These are phyloP conservation scores for Neolamprologus modestus DNA, from an alignment of 2,113 vertebrate species.

Conservation along the genomic window DNA sequence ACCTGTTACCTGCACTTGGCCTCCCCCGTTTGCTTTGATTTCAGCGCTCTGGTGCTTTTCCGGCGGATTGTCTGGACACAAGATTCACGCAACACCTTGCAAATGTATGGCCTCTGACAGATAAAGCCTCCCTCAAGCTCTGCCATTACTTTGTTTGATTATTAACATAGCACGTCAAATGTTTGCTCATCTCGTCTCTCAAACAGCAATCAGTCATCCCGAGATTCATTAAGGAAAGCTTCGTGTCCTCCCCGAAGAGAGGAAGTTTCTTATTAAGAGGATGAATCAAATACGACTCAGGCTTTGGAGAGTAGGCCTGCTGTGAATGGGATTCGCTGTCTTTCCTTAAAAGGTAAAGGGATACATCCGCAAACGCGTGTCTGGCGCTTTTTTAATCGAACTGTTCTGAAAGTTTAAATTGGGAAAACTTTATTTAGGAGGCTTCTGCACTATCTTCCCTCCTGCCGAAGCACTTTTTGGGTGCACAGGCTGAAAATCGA, in stretches of 20 bases:
- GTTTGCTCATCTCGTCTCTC: conserved; percentile 49
- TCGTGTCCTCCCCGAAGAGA: conserved; percentile 41
- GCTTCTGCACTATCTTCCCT: background rate
- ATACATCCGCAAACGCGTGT: conserved; percentile 9
- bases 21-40: background rate
- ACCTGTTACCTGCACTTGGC: conserved; percentile 26
- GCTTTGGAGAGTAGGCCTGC: conserved; percentile 20
- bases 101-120: background rate
- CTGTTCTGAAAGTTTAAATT: conserved; percentile 25
- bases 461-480: background rate
- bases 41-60: background rate
- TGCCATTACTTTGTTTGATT: conserved; percentile 36
- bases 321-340: conserved; percentile 19
- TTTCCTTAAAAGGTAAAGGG: conserved; percentile 37
- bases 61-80: background rate
- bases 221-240: conserved; percentile 57
- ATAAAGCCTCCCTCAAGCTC: conserved; percentile 13
- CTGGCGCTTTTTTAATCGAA: conserved; percentile 1
- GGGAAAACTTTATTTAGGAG: background rate
- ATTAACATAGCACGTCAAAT: conserved; percentile 32
- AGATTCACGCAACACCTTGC: conserved; percentile 9
- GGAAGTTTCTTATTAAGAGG: conserved; percentile 61
- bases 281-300: conserved; percentile 59
- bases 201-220: conserved; percentile 42
- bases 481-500: background rate